Percentiles rank a stretch among this genome's conserved stretches.
These are phyloP conservation scores for Ophioninae sp. DNA, from an alignment of 2,888 invertebrate genomes.

Conservation along the genomic window DNA sequence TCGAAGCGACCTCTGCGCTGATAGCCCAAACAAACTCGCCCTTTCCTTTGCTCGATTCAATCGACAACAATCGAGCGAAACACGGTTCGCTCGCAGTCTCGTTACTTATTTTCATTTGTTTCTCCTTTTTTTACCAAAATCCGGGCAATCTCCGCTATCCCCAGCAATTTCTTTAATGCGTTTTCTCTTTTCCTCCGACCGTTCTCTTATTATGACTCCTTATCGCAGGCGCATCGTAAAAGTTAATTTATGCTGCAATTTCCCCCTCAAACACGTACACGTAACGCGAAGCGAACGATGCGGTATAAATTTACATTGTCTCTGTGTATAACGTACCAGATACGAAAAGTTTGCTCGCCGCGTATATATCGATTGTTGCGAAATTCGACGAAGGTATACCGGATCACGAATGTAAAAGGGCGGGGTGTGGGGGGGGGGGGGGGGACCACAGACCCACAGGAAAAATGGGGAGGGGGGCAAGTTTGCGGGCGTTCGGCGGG, in stretches of 20 bases:
- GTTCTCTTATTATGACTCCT: neutral
- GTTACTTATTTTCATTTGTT: slow-evolving; percentile 19
- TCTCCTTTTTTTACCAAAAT: slow-evolving; percentile 2
- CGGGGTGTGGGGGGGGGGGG: neutral
- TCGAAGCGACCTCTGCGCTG: too few species aligned
- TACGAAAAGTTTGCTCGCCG: slow-evolving; percentile 56
- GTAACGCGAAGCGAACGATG: neutral
- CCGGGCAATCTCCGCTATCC: neutral
- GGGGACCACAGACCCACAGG: slow-evolving; percentile 31
- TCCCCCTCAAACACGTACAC: neutral
- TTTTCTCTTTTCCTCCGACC: neutral
- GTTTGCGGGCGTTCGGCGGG: slow-evolving; percentile 35
- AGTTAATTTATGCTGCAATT: slow-evolving; percentile 31
- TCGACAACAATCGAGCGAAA: slow-evolving; percentile 1
- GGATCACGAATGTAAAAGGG: neutral
- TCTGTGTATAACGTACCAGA: slow-evolving; percentile 14
- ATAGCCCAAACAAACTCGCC: neutral
- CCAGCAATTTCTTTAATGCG: slow-evolving; percentile 14
- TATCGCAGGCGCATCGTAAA: slow-evolving; percentile 22
- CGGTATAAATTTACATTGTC: neutral
- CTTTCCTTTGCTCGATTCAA: slow-evolving; percentile 3
- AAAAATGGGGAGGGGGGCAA: slow-evolving; percentile 60
- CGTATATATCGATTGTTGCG: slow-evolving; percentile 29
- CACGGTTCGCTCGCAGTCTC: slow-evolving; percentile 37
- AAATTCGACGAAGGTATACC: neutral